A percentile compares a stretch with the other conserved stretches of the same genome.
Conservation (phyloP, 2,113 vertebrate species). For the Anthoscopus minutus region DNA sequence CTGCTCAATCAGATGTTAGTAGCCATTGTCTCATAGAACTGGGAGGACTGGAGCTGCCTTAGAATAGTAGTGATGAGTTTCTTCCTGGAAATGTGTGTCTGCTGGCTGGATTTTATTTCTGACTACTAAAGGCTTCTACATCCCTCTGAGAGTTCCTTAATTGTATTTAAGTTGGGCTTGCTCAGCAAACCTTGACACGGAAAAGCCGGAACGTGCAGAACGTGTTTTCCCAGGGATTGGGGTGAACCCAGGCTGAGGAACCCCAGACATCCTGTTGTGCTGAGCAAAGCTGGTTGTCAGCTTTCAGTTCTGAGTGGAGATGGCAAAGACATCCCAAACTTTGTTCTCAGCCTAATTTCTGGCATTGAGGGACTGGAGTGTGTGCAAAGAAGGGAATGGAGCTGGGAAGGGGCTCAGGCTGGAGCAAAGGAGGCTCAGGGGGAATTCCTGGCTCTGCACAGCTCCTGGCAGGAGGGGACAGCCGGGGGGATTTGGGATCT, state of each 20-base stretch:
- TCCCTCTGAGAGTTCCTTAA: neutral
- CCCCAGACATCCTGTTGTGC: neutral
- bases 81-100: neutral
- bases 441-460: neutral
- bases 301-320: neutral
- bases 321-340: neutral
- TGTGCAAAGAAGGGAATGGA: accelerated
- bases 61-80: neutral
- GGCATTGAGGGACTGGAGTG: neutral
- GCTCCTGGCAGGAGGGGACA: neutral
- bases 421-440: neutral
- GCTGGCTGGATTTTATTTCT: neutral
- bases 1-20: neutral
- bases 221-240: neutral
- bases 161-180: neutral
- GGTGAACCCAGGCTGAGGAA: neutral
- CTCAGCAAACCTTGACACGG: neutral
- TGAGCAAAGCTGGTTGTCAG: neutral
- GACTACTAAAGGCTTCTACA: neutral
- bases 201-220: neutral
- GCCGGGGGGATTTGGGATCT: neutral
- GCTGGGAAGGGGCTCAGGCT: neutral
- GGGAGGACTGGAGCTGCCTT: neutral
- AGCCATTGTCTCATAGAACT: neutral
- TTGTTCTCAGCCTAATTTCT: neutral